A percentile compares a stretch with the other conserved stretches of the same genome.
Conservation (phyloP, 2,888 invertebrate species). For the Eremobia ochroleuca region DNA sequence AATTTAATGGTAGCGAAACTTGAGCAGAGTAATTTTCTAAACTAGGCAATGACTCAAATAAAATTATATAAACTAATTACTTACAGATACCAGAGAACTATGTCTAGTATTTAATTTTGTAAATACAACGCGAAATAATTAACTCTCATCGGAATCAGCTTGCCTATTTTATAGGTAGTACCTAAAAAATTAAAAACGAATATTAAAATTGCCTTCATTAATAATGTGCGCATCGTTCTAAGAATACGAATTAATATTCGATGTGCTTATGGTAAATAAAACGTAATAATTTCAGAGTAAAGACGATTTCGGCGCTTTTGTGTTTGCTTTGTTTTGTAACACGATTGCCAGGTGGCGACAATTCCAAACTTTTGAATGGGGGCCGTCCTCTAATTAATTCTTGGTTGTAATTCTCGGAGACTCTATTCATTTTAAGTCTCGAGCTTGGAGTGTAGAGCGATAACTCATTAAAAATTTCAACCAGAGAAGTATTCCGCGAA, state of each 20-base stretch:
- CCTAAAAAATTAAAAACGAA: slow-evolving; percentile 41
- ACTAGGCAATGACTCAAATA: slow-evolving; percentile 40
- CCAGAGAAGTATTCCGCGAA: slow-evolving; percentile 71
- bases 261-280: slow-evolving; percentile 74
- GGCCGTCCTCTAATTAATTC: slow-evolving; percentile 81
- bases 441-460: slow-evolving; percentile 65
- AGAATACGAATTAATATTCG: slow-evolving; percentile 71
- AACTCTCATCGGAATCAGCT: slow-evolving; percentile 27
- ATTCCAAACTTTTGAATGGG: slow-evolving; percentile 79
- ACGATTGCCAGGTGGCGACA: slow-evolving; percentile 80
- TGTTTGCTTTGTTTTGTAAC: slow-evolving; percentile 75
- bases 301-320: slow-evolving; percentile 75
- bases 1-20: slow-evolving; percentile 53
- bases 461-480: slow-evolving; percentile 80
- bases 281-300: slow-evolving; percentile 70
- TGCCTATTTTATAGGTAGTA: slow-evolving; percentile 21
- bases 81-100: slow-evolving; percentile 36
- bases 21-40: slow-evolving; percentile 51
- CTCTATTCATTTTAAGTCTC: slow-evolving; percentile 74
- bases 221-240: slow-evolving; percentile 47
- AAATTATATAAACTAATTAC: slow-evolving; percentile 53
- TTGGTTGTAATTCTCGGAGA: slow-evolving; percentile 75
- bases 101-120: slow-evolving; percentile 59
- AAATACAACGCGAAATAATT: slow-evolving; percentile 50
- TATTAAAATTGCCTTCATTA: slow-evolving; percentile 62